phyloP scores from a whole-genome alignment of 2,113 vertebrate genomes.

The Vulpes vulpes region DNA sequence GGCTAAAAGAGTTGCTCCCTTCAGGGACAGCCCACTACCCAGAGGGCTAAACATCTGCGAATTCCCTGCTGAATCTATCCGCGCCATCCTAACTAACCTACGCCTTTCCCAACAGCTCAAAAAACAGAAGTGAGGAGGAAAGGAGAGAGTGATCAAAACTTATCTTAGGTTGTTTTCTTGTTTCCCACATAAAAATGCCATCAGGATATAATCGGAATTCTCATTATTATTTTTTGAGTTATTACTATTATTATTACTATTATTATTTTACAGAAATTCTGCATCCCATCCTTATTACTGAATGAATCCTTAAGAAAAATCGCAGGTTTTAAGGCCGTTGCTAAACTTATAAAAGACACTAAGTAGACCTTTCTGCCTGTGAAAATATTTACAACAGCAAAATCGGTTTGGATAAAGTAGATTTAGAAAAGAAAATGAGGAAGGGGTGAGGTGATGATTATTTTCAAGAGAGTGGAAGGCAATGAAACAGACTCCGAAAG shows the following conservation, averaged over 20 bases:
- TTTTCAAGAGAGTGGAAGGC: neutral
- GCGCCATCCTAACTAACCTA: accelerated
- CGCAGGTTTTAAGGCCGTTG: neutral
- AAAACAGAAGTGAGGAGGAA: neutral
- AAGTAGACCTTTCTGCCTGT: neutral
- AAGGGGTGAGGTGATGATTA: neutral
- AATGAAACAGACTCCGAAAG: neutral
- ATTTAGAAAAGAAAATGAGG: neutral
- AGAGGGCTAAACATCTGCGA: neutral
- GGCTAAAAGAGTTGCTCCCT: neutral
- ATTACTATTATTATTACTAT: neutral
- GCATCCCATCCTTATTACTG: neutral
- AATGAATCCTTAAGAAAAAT: constrained; percentile 18
- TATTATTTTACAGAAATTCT: neutral
- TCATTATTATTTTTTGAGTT: neutral
- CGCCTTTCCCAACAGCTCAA: neutral
- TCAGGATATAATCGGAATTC: neutral
- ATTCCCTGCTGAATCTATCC: neutral
- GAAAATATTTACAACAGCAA: constrained; percentile 31
- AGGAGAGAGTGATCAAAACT: neutral
- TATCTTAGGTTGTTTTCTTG: neutral
- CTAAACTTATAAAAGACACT: neutral
- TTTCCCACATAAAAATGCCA: constrained; percentile 43
- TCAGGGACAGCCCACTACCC: neutral
- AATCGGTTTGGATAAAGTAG: neutral